These are phyloP conservation scores for Podarcis siculus DNA, from an alignment of 2,797 vertebrate genomes.

Conservation along the genomic window DNA sequence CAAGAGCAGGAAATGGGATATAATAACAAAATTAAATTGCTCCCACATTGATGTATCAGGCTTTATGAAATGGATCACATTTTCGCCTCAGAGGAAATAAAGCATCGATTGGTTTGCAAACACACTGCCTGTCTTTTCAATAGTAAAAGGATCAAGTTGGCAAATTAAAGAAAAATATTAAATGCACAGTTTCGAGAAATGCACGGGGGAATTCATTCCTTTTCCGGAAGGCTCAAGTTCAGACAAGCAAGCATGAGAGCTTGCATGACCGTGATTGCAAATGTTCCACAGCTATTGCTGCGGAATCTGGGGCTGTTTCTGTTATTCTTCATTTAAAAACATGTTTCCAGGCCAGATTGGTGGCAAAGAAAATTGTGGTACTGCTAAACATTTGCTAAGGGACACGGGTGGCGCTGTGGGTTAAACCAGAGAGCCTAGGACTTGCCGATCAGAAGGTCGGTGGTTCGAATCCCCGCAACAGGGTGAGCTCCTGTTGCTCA, in stretches of 20 bases:
- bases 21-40: slow-evolving; percentile 62
- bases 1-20: slow-evolving; percentile 59
- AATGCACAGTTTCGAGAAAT: slow-evolving; percentile 22
- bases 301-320: not conserved
- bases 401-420: too few relatives aligned
- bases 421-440: too few relatives aligned
- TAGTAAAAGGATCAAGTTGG: slow-evolving; percentile 57
- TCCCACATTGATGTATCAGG: slow-evolving; percentile 61
- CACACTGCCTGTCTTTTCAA: slow-evolving; percentile 47
- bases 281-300: not conserved
- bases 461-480: too few relatives aligned
- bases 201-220: not conserved
- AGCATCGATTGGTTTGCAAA: slow-evolving; percentile 71
- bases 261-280: not conserved
- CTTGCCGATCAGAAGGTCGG: too few relatives aligned
- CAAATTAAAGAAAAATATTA: slow-evolving; percentile 55
- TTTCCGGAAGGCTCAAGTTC: not conserved
- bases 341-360: not conserved
- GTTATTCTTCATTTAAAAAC: not conserved
- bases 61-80: slow-evolving; percentile 57
- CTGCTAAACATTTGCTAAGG: too few relatives aligned
- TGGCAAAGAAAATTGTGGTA: not conserved
- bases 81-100: slow-evolving; percentile 68
- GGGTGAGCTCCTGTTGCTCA: too few relatives aligned
- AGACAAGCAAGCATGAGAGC: not conserved